Evolutionary conservation across 2,113 vertebrate genomes (phyloP), one percentile per base, ranked within the genome.

Genomic region (Pica pica): DNA sequence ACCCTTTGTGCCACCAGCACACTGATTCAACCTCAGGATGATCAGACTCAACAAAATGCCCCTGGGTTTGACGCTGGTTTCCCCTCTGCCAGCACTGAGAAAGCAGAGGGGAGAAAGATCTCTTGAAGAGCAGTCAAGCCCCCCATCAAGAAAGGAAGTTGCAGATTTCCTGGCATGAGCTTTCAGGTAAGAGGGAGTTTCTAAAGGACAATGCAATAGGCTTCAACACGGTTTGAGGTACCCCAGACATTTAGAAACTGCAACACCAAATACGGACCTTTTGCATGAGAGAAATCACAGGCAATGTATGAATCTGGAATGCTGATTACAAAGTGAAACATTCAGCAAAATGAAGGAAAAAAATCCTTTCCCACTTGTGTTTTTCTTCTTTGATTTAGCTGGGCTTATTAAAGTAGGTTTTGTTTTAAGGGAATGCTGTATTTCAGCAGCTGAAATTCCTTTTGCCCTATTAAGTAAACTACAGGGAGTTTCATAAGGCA

Each of bases 401-500:
- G 13, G n/a, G n/a, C 55, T 95, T 63, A 91, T 88, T 93, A 77
- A 93, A 95, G 49, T 35, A 57, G 78, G 75, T 31, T 91, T 84
- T 87, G 74, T 95, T 96, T 93, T 73, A 93, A 90, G 39, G 55
- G 35, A 90, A 23, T 0, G 3, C 31, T 83, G 42, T 88, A 83
- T 74, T 95, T 85, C 94, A 91, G 81, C 82, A 85, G 78, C 75
- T 83, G 59, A 92, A 91, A 94, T 91, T 96, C 63, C 63, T 94
- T 89, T 89, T 88, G 92, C 95, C 79, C 91, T 91, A 80, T 73
- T 95, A 96, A 96, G 87, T 93, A 96, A 95, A 88, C 93, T 91
- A 75, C 78, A 85, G 94, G 82, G 95, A 95, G 59, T 90, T 96
- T 86, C 6, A 3, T 50, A 65, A 95, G 55, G 82, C 84, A 70